Percentiles rank a stretch among this genome's conserved stretches.
phyloP scores from a whole-genome alignment of 2,797 vertebrate genomes.

The Falco columbarius region DNA sequence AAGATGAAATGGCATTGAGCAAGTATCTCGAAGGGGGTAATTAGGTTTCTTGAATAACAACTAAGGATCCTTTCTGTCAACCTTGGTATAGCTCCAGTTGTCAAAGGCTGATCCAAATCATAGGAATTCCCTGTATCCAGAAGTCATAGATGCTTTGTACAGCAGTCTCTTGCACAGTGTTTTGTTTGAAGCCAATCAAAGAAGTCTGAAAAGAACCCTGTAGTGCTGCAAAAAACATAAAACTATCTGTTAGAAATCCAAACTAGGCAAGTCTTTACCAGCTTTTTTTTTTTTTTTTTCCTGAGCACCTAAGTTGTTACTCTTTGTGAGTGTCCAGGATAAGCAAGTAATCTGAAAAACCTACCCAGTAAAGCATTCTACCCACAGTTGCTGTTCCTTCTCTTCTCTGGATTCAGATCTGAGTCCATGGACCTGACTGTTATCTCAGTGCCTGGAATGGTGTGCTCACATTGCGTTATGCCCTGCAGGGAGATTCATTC shows the following conservation, averaged over 20 bases:
- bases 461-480: not conserved
- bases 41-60: not conserved
- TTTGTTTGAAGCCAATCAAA: not conserved
- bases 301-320: not conserved
- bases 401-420: not conserved
- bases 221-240: not conserved
- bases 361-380: not conserved
- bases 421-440: not conserved
- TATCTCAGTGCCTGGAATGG: not conserved
- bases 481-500: not conserved
- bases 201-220: not conserved
- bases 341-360: not conserved
- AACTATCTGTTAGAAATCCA: not conserved
- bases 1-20: not conserved
- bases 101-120: not conserved
- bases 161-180: not conserved
- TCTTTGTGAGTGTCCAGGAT: not conserved
- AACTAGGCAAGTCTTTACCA: not conserved
- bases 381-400: not conserved
- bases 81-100: not conserved
- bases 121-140: not conserved
- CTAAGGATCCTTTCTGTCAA: not conserved
- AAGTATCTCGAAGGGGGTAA: not conserved
- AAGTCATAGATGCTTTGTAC: not conserved
- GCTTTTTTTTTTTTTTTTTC: not conserved